A percentile compares a stretch with the other conserved stretches of the same genome.
Conservation (phyloP, 30 jellyfish, hydroid and myxozoan species). For the Hydractinia echinata region DNA sequence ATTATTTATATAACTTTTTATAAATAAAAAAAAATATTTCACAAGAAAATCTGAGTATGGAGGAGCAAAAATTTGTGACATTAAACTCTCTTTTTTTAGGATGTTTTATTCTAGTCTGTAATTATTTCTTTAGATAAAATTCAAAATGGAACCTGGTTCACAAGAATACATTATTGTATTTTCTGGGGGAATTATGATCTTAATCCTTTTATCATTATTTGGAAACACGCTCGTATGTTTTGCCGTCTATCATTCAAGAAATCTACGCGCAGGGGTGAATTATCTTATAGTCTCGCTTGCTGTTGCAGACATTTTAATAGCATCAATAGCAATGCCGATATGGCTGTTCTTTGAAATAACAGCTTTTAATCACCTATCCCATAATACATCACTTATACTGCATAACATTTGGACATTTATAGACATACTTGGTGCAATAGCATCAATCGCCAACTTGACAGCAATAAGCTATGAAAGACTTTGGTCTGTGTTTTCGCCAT, state of each 20-base stretch:
- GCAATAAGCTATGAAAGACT: conserved; percentile 89
- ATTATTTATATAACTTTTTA: too few species aligned
- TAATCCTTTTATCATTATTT: conserved; percentile 61
- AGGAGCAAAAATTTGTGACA: too few species aligned
- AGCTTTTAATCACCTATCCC: conserved; percentile 45
- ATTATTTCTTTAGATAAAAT: neutral
- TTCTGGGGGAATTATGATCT: conserved; percentile 60
- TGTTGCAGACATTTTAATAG: conserved; percentile 70
- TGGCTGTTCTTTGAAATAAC: conserved; percentile 85
- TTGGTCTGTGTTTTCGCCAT: conserved; percentile 85
- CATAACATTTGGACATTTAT: conserved; percentile 58
- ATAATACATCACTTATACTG: conserved; percentile 31
- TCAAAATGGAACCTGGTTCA: conserved; percentile 12
- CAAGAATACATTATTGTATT: conserved; percentile 49
- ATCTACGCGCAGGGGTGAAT: conserved; percentile 72
- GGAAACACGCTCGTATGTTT: conserved; percentile 85
- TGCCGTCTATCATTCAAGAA: conserved; percentile 79
- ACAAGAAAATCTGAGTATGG: too few species aligned
- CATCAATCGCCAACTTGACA: conserved; percentile 77
- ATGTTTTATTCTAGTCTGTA: too few species aligned
- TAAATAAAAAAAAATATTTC: too few species aligned
- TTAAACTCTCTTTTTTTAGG: too few species aligned
- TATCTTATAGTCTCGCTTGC: conserved; percentile 85
- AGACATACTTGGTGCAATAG: conserved; percentile 83
- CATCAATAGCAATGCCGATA: conserved; percentile 77